phyloP scores from a whole-genome alignment of 2,113 vertebrate species.

The Phocoena sinus region DNA sequence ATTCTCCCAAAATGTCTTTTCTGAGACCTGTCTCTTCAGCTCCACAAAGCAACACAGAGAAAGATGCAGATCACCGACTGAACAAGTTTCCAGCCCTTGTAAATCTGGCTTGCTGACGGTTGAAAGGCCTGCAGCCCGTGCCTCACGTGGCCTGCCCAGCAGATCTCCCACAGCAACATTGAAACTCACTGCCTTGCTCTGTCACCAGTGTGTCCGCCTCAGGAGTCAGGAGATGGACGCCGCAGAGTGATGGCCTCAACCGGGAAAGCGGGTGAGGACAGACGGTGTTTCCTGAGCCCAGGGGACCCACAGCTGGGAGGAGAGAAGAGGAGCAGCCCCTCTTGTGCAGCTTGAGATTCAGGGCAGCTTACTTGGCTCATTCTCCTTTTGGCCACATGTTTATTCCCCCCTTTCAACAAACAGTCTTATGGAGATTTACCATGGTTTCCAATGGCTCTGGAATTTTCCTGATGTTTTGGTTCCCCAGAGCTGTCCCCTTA shows the following conservation, averaged over 20 bases:
- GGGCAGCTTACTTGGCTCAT: neutral
- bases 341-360: accelerated
- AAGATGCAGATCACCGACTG: neutral
- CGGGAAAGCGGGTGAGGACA: neutral
- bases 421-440: neutral
- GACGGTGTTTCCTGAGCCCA: neutral
- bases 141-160: neutral
- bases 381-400: neutral
- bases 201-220: neutral
- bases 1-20: neutral
- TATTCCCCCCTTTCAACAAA: neutral
- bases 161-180: accelerated
- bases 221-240: neutral
- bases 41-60: neutral
- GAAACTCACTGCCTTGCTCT: neutral
- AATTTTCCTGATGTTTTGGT: neutral
- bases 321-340: accelerated
- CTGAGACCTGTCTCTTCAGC: neutral
- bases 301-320: neutral
- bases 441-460: neutral
- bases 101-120: neutral
- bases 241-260: accelerated
- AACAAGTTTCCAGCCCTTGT: neutral
- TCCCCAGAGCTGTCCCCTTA: neutral
- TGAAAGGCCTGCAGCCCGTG: neutral